Conservation (phyloP, 2,113 vertebrate species). For the Amblyornis subalaris region DNA sequence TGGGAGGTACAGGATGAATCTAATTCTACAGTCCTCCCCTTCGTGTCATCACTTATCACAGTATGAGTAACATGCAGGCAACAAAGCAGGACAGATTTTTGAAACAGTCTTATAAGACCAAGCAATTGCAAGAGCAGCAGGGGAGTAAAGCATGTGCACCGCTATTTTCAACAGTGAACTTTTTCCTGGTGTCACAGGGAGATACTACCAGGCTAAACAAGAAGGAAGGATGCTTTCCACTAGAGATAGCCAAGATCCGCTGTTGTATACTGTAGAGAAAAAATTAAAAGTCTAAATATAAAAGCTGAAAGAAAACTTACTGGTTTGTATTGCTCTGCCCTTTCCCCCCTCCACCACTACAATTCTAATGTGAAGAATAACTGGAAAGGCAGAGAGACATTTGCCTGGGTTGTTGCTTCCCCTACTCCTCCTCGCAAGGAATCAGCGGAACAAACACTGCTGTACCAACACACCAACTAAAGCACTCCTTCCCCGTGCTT, state of each 20-base stretch:
- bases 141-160: background rate
- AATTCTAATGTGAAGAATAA: background rate
- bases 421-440: background rate
- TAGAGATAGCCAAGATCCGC: background rate
- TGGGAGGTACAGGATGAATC: background rate
- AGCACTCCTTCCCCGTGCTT: constrained; percentile 8
- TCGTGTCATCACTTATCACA: background rate
- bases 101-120: background rate
- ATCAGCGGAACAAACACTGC: constrained; percentile 19
- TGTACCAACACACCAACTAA: background rate
- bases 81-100: background rate
- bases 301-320: background rate
- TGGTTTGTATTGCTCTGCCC: background rate
- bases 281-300: background rate
- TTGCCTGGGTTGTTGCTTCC: background rate
- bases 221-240: background rate
- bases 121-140: background rate
- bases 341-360: background rate
- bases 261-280: background rate
- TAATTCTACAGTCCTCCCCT: background rate
- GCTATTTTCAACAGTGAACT: background rate
- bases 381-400: background rate
- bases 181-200: background rate
- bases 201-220: background rate
- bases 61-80: background rate